Conservation (phyloP, 92 coral and sea anemone species). For the Phenganax subtilis region DNA sequence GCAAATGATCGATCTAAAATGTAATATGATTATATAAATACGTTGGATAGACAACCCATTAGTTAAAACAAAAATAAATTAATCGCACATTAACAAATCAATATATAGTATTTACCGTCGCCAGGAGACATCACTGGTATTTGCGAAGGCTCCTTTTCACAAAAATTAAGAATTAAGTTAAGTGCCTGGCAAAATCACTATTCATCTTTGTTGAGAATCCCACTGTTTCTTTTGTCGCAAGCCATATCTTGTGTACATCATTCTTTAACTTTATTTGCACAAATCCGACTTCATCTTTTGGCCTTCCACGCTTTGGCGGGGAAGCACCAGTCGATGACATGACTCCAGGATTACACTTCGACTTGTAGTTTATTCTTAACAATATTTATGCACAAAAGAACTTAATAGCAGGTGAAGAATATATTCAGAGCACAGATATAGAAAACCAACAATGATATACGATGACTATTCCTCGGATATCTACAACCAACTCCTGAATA, state of each 20-base stretch:
- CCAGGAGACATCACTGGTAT: background rate
- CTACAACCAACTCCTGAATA: no score
- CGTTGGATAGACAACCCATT: background rate
- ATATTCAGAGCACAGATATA: no score
- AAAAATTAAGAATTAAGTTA: background rate
- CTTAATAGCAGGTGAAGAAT: no score
- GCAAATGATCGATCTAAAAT: background rate
- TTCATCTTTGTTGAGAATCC: constrained; percentile 10
- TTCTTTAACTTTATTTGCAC: background rate
- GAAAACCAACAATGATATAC: no score
- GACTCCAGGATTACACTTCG: no score
- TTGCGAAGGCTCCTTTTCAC: background rate
- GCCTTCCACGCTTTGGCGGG: constrained; percentile 26
- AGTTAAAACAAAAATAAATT: background rate
- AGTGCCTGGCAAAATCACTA: background rate
- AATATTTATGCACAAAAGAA: no score
- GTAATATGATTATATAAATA: background rate
- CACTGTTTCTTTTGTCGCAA: background rate
- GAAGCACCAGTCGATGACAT: background rate
- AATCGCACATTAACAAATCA: no score
- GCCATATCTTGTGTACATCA: constrained; percentile 1
- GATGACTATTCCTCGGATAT: no score
- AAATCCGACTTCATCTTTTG: constrained; percentile 4
- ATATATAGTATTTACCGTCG: background rate
- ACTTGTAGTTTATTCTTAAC: no score